Base-by-base conservation (phyloP, 2,888 invertebrate genomes). In the Lepidocyrtoides sp. region DNA sequence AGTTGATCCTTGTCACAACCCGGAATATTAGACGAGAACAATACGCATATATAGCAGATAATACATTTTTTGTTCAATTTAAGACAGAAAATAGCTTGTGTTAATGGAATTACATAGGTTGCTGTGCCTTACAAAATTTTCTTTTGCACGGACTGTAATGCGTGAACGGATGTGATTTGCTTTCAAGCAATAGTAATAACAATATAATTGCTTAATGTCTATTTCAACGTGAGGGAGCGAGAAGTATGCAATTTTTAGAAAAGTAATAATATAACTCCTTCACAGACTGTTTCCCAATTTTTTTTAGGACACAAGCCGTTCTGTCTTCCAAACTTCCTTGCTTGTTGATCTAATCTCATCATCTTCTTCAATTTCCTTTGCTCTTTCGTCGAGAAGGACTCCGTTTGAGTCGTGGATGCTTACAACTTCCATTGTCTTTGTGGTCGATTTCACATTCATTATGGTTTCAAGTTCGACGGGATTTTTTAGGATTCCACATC, bases 351-450 rank as follows among this genome's bases (percentile, higher is more conserved):
- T 96, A 95, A 97, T 97, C 94, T 96, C 96, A 95, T 97, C 97
- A 95, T 97, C 96, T 94, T 97, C 97, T 95, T 97, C 97, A 69
- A 96, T 97, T 95, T 97, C 97, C 72, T 96, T 96, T 89, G 96
- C 96, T 14, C 97, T 95, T 94, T 97, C 97, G 95, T 97, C 97
- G 14, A 97, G 96, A 84, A 97, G 96, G 94, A 96, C 96, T 0
- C 97, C 97, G 91, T 96, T 96, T 14, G 96, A 96, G 1, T 97
- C 93, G 17, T 91, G 96, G 23, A 97, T 97, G 0, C 96, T 96
- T 91, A 97, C 97, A 94, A 97, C 97, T 94, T 97, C 97, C 93
- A 96, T 96, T 89, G 97, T 97, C 51, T 97, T 96, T 69, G 97
- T 96, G 77, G 97, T 96, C 20, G 97, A 97, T 94, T 97, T 97